phyloP scores from a whole-genome alignment of 2,797 vertebrate genomes.

The Cheirogaleus major region DNA sequence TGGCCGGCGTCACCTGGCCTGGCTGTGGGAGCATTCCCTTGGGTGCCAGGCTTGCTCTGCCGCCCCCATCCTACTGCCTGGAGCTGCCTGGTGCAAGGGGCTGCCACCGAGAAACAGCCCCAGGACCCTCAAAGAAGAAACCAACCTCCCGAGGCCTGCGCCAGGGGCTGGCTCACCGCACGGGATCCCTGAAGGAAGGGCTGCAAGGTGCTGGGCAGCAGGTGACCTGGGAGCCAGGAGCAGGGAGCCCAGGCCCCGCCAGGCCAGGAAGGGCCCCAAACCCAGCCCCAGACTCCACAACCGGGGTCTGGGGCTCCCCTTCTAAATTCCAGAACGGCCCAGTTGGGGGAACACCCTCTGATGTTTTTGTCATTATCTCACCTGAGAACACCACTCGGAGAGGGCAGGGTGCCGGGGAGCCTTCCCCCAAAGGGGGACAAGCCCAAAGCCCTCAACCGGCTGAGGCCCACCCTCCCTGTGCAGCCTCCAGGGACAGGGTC shows the following conservation, averaged over 20 bases:
- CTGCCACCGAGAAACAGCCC: background rate
- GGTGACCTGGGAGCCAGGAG: too few relatives aligned
- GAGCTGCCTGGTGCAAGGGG: too few relatives aligned
- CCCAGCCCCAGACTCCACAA: background rate
- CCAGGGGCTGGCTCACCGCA: background rate
- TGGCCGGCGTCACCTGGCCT: background rate
- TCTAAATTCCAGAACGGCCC: background rate
- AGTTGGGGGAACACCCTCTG: too few relatives aligned
- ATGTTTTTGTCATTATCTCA: background rate
- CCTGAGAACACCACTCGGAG: background rate
- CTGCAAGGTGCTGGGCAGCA: background rate
- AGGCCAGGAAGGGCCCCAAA: background rate
- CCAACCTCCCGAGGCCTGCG: background rate
- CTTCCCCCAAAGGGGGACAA: background rate
- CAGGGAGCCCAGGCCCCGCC: background rate
- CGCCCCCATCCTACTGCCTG: background rate
- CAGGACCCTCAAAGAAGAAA: background rate
- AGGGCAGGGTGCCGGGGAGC: fast-evolving
- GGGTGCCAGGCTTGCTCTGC: fast-evolving
- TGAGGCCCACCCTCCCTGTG: background rate
- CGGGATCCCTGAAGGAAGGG: background rate
- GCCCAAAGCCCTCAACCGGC: background rate
- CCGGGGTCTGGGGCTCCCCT: background rate
- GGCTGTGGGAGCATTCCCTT: background rate
- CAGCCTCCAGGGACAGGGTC: background rate